Evolutionary conservation across 2,888 invertebrate species (phyloP).

Genomic region (Autographa gamma): DNA sequence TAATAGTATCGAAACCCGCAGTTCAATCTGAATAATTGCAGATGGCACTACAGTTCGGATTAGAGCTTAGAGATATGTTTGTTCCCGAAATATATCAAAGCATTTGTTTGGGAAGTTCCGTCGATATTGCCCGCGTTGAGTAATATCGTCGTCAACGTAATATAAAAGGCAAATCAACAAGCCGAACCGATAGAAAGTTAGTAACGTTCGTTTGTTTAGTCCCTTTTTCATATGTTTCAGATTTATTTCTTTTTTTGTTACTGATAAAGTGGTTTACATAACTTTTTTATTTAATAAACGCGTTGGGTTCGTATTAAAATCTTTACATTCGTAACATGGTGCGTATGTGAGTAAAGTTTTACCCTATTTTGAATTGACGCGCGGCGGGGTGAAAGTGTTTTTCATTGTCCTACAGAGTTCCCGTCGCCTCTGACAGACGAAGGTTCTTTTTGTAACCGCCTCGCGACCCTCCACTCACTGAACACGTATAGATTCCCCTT

Average conservation of each 20-base stretch:
- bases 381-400: slow-evolving; percentile 81
- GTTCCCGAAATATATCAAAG: slow-evolving; percentile 39
- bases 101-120: slow-evolving; percentile 42
- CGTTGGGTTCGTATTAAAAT: slow-evolving; percentile 67
- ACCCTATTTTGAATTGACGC: slow-evolving; percentile 81
- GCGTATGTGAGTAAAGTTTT: slow-evolving; percentile 63
- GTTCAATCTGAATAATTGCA: slow-evolving; percentile 81
- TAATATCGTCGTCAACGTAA: slow-evolving; percentile 28
- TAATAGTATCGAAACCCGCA: slow-evolving; percentile 81
- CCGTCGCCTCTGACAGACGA: slow-evolving; percentile 73
- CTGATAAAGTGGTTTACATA: slow-evolving; percentile 58
- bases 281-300: slow-evolving; percentile 74
- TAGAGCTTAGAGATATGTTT: slow-evolving; percentile 40
- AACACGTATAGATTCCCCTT: slow-evolving; percentile 64
- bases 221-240: slow-evolving; percentile 53
- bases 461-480: slow-evolving; percentile 61
- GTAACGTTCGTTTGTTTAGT: slow-evolving; percentile 43
- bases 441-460: slow-evolving; percentile 73
- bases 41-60: slow-evolving; percentile 57
- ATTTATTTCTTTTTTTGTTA: slow-evolving; percentile 50
- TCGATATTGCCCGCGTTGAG: slow-evolving; percentile 25
- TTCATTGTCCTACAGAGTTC: slow-evolving; percentile 78
- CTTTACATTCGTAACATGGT: slow-evolving; percentile 68
- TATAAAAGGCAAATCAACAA: slow-evolving; percentile 46
- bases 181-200: slow-evolving; percentile 47